Evolutionary conservation across 2,113 vertebrate genomes (phyloP), one percentile per base, ranked within the genome.

Genomic region (Orthonyx spaldingii): DNA sequence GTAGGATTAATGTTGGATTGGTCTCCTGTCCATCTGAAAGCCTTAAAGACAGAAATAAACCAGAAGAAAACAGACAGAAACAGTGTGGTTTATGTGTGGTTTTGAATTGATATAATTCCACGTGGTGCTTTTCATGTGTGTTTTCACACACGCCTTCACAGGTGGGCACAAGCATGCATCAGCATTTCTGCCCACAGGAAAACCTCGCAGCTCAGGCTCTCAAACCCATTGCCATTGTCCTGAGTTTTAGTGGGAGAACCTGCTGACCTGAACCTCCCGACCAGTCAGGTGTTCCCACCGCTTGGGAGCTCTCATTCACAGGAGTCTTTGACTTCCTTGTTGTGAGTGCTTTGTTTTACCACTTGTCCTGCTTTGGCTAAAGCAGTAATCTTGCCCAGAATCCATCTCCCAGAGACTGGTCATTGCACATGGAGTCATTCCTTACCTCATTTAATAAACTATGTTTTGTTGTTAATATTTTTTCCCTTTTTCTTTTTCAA

Each of bases 131-230:
- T 60, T 70, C 5, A 9, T 6, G 21, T 8, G 4, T 56, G 32
- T 65, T 27, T 55, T 70, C 14, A 35, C 10, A 26, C 5, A 6
- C 0, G 0, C 0, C 2, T 39, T 26, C 27, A 41, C 21, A 39
- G 30, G 8, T 33, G 15, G 63, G 13, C 44, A 42, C 41, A 47
- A 15, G 8, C 1, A 0, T 16, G 14, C 7, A 5, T 32, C 10
- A 17, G 3, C 28, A 8, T n/a, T 94, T 71, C 32, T 65, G 4
- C 50, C 32, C 39, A 5, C 49, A 65, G 52, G 57, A 76, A 91
- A 68, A 27, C 26, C 24, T 59, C 9, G 2, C 26, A 26, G 19
- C 4, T 65, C 24, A 24, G 35, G 26, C 52, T 68, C 3, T 0
- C 28, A 42, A 75, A 50, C 4, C 17, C 32, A 5, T 18, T 32